phyloP scores from a whole-genome alignment of 2,797 vertebrate genomes.

The Emydoidea blandingii region DNA sequence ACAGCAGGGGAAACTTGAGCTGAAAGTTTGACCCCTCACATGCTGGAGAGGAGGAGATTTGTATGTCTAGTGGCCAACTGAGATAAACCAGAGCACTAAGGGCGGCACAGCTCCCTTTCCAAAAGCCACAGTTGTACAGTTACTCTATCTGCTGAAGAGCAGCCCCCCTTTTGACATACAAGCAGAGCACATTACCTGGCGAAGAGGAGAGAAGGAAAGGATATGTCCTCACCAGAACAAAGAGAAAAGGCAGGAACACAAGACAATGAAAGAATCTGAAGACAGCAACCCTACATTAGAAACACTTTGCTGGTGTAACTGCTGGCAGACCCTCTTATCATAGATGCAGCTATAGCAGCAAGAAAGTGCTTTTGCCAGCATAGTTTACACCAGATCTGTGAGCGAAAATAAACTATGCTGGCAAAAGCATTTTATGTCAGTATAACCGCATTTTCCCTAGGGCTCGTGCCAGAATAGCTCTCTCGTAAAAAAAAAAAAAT shows the following conservation, averaged over 20 bases:
- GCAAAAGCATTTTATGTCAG: conserved; percentile 45
- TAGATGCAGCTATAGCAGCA: background rate
- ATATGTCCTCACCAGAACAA: background rate
- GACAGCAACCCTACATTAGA: background rate
- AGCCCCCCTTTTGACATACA: background rate
- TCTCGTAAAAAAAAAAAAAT: background rate
- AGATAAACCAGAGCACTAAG: background rate
- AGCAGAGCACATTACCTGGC: background rate
- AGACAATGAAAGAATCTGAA: conserved; percentile 41
- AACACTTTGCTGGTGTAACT: background rate
- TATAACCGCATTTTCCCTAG: conserved; percentile 45
- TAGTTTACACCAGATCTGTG: background rate
- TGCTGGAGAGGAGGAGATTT: background rate
- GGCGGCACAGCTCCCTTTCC: background rate
- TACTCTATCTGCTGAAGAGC: background rate
- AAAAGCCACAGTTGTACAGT: background rate
- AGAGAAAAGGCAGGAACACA: background rate
- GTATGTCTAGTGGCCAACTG: background rate
- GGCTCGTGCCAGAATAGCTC: conserved; percentile 38
- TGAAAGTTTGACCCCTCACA: background rate
- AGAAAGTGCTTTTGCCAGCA: conserved; percentile 49
- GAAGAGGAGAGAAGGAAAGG: conserved; percentile 4
- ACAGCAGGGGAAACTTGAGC: background rate
- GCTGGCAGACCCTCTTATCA: background rate
- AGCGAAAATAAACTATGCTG: conserved; percentile 37